Evolutionary conservation across 1,140 invertebrate species (phyloP).

Genomic region (Mycetomoellerius zeteki): DNA sequence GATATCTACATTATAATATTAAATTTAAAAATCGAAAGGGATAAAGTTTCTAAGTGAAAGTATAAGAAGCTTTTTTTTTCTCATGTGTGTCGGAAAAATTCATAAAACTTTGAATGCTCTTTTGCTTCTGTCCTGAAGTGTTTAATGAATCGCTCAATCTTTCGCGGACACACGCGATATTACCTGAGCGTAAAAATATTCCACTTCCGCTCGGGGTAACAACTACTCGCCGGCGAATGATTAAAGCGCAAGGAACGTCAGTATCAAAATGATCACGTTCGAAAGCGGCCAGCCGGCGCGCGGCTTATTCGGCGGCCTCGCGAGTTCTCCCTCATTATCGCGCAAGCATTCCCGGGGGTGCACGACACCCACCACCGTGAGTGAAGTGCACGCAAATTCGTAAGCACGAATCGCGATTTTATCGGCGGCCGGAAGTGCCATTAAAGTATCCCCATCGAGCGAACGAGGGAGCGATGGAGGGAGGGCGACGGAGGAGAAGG

Average conservation of each 20-base stretch:
- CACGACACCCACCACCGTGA: conserved; percentile 54
- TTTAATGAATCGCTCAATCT: conserved; percentile 63
- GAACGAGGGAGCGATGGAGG: conserved; percentile 18
- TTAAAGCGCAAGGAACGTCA: conserved; percentile 62
- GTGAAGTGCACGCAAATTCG: conserved; percentile 62
- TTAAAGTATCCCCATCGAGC: conserved; percentile 64
- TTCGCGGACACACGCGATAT: conserved; percentile 52
- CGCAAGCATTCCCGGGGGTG: conserved; percentile 39
- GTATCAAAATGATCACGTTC: conserved; percentile 60
- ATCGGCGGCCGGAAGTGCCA: conserved; percentile 55
- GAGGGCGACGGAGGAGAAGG: neutral
- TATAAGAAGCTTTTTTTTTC: neutral
- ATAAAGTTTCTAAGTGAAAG: neutral
- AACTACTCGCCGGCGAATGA: conserved; percentile 28
- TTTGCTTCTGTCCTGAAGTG: conserved; percentile 25
- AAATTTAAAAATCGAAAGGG: neutral
- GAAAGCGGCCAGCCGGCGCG: conserved; percentile 9
- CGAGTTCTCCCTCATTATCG: conserved; percentile 60
- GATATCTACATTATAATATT: neutral
- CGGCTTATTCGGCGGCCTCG: conserved; percentile 48
- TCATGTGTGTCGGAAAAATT: neutral
- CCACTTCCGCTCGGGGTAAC: conserved; percentile 37
- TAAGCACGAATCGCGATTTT: conserved; percentile 63
- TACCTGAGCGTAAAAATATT: conserved; percentile 63
- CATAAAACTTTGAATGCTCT: conserved; percentile 9